Evolutionary conservation across 2,113 vertebrate species (phyloP).

Genomic region (Mesitornis unicolor): DNA sequence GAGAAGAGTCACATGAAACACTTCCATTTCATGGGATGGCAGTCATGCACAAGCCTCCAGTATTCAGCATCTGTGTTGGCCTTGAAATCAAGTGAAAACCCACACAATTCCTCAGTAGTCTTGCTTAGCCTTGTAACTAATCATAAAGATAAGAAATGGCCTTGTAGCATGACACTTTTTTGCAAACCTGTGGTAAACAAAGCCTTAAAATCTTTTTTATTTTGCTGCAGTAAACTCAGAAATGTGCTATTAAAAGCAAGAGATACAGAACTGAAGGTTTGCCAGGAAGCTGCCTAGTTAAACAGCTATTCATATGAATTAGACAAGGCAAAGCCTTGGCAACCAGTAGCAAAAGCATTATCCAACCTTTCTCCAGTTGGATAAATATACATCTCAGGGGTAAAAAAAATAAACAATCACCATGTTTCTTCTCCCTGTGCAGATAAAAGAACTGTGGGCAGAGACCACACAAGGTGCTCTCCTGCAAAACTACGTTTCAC

Average conservation of each 20-base stretch:
- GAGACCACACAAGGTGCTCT: accelerated
- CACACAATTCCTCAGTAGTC: neutral
- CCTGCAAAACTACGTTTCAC: neutral
- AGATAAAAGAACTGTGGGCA: neutral
- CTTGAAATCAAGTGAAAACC: neutral
- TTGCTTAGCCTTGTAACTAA: neutral
- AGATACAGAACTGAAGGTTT: neutral
- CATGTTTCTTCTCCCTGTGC: neutral
- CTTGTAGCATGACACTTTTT: neutral
- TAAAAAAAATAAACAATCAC: neutral
- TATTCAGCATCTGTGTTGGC: accelerated
- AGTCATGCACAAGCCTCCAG: accelerated
- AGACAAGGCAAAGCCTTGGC: neutral
- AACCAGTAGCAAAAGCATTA: neutral
- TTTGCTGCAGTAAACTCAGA: neutral
- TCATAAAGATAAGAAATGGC: neutral
- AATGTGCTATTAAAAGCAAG: neutral
- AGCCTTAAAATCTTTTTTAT: neutral
- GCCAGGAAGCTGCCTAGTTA: neutral
- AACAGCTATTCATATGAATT: neutral
- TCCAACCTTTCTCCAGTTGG: neutral
- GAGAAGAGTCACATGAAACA: neutral
- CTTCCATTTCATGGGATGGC: neutral
- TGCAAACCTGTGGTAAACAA: neutral
- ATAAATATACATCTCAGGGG: neutral